Percentiles rank a stretch among this genome's conserved stretches.
phyloP scores from a whole-genome alignment of 2,888 invertebrate genomes.

The Lasius platythorax region DNA sequence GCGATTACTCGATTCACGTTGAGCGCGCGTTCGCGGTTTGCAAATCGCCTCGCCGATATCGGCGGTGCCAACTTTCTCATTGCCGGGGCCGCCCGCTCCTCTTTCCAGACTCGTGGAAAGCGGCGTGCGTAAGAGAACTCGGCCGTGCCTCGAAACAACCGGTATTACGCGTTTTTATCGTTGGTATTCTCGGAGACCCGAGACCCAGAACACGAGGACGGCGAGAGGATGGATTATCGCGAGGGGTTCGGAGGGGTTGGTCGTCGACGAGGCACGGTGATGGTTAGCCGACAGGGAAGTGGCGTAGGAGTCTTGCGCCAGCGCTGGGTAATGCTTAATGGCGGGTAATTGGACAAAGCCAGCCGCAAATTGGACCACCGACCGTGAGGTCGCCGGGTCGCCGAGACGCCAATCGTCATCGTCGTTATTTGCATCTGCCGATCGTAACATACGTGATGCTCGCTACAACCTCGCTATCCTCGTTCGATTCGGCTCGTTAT shows the following conservation, averaged over 20 bases:
- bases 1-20: conserved; percentile 61
- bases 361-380: conserved; percentile 86
- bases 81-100: conserved; percentile 10
- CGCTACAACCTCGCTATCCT: conserved; percentile 4
- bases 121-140: conserved; percentile 54
- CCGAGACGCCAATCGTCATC: conserved; percentile 82
- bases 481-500: conserved; percentile 48
- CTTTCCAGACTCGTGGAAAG: conserved; percentile 57
- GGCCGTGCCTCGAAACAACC: conserved; percentile 56
- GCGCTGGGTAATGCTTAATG: conserved; percentile 82
- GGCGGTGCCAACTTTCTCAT: conserved; percentile 56
- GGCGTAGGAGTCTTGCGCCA: conserved; percentile 81
- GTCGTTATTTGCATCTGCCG: conserved; percentile 81
- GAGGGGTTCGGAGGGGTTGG: background rate
- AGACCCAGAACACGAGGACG: conserved; percentile 26
- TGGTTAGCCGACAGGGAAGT: conserved; percentile 63
- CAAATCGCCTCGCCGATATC: conserved; percentile 52
- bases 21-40: conserved; percentile 53
- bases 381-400: conserved; percentile 80
- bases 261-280: conserved; percentile 59
- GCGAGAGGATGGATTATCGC: conserved; percentile 24
- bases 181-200: conserved; percentile 32
- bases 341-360: conserved; percentile 85
- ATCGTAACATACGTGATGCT: conserved; percentile 53
- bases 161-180: conserved; percentile 52